Conservation (phyloP, 2,797 vertebrate species). For the Apogon hyalosoma region DNA sequence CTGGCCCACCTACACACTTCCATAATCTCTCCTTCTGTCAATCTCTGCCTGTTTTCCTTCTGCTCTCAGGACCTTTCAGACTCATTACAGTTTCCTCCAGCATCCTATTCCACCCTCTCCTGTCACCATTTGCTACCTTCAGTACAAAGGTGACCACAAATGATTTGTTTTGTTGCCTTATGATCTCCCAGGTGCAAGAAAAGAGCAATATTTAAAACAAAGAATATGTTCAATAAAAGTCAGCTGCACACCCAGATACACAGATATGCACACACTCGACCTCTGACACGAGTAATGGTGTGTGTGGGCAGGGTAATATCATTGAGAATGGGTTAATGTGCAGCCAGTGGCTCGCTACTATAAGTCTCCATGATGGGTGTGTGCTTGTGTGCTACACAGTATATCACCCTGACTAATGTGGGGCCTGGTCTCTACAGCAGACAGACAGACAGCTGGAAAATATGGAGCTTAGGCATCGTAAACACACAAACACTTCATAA, state of each 20-base stretch:
- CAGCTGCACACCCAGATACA: slow-evolving; percentile 16
- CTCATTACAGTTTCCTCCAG: slow-evolving; percentile 11
- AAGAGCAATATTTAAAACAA: slow-evolving; percentile 18
- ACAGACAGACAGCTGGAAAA: slow-evolving; percentile 45
- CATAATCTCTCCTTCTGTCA: neutral
- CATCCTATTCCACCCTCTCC: neutral
- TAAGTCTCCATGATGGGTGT: slow-evolving; percentile 53
- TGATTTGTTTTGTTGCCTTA: neutral
- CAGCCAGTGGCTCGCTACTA: slow-evolving; percentile 42
- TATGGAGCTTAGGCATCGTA: slow-evolving; percentile 41
- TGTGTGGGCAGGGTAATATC: slow-evolving; percentile 46
- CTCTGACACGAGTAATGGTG: slow-evolving; percentile 50
- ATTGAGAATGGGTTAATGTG: slow-evolving; percentile 44
- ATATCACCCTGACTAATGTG: slow-evolving; percentile 64
- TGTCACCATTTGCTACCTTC: neutral
- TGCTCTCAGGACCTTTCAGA: slow-evolving; percentile 19
- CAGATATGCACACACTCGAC: slow-evolving; percentile 14
- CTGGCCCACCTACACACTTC: slow-evolving; percentile 34
- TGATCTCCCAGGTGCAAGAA: neutral
- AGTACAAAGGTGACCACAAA: slow-evolving; percentile 18
- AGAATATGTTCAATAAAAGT: slow-evolving; percentile 28
- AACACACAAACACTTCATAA: slow-evolving; percentile 51
- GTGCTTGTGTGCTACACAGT: slow-evolving; percentile 25
- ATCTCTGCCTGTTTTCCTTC: slow-evolving; percentile 13
- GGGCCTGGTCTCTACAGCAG: slow-evolving; percentile 33